A percentile compares a stretch with the other conserved stretches of the same genome.
Evolutionary conservation across 2,113 vertebrate genomes (phyloP).

Genomic region (Casuarius casuarius): DNA sequence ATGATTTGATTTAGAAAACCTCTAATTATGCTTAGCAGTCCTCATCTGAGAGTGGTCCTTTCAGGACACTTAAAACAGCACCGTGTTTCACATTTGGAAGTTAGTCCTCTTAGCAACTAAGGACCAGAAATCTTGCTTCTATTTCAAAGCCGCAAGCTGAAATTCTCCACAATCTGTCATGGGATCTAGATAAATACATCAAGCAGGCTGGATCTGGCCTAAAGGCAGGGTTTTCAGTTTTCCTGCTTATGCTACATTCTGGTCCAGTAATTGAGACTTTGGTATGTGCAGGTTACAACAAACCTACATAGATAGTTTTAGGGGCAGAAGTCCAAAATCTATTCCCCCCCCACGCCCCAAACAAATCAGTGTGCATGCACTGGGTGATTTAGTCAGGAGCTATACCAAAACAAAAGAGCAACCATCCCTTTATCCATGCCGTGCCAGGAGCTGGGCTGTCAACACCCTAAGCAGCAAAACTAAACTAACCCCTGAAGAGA

Average conservation of each 20-base stretch:
- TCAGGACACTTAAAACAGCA: not conserved
- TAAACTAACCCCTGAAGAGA: not conserved
- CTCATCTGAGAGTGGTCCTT: not conserved
- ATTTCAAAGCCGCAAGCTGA: not conserved
- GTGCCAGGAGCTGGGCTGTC: not conserved
- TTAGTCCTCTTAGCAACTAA: not conserved
- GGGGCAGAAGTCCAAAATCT: not conserved
- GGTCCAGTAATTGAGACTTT: not conserved
- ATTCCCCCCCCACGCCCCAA: not conserved
- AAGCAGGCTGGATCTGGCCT: not conserved
- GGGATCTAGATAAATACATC: not conserved
- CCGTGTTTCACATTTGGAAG: not conserved
- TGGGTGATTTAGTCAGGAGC: not conserved
- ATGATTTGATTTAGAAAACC: not conserved
- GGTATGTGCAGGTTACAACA: not conserved
- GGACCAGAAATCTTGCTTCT: not conserved
- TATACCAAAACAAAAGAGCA: not conserved
- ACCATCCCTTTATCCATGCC: not conserved
- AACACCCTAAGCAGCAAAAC: not conserved
- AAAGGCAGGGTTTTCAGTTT: not conserved
- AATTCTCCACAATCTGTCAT: not conserved
- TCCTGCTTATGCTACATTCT: not conserved
- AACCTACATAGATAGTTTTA: not conserved
- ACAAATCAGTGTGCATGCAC: not conserved
- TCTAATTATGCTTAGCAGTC: not conserved